Evolutionary conservation across 1,140 invertebrate species (phyloP).

Genomic region (Acromyrmex echinatior): DNA sequence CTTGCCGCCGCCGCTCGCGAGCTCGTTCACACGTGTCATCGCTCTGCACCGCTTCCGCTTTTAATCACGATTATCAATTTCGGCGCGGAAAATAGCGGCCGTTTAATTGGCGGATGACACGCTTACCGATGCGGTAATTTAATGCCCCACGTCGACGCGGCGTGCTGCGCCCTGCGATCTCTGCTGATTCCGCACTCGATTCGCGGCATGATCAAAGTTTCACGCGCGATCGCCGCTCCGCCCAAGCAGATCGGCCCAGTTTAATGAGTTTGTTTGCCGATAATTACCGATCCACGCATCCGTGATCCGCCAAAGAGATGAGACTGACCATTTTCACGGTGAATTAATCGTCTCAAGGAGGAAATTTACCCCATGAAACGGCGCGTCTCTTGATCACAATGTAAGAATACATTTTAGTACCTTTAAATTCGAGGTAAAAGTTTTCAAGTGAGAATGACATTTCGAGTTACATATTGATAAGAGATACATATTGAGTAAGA

Average conservation of each 20-base stretch:
- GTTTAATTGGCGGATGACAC: conserved; percentile 82
- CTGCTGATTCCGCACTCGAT: conserved; percentile 73
- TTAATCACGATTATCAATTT: conserved; percentile 80
- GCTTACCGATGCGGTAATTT: conserved; percentile 80
- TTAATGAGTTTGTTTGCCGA: conserved; percentile 77
- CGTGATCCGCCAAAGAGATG: conserved; percentile 15
- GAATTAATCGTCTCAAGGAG: neutral
- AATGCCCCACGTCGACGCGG: conserved; percentile 71
- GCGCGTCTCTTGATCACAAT: no score
- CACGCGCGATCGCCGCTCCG: conserved; percentile 70
- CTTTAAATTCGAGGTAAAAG: no score
- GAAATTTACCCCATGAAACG: no score
- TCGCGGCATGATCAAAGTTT: conserved; percentile 77
- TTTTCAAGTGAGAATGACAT: no score
- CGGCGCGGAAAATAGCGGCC: conserved; percentile 74
- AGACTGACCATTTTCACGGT: conserved; percentile 47
- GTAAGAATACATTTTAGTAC: no score
- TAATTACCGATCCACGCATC: conserved; percentile 66
- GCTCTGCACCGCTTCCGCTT: conserved; percentile 71
- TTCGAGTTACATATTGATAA: no score
- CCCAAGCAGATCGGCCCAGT: conserved; percentile 71
- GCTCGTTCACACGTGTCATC: conserved; percentile 72
- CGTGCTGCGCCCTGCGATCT: conserved; percentile 60
- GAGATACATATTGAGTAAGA: no score
- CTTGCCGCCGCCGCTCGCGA: conserved; percentile 54